phyloP scores from a whole-genome alignment of 2,113 vertebrate species.

The Sylvia atricapilla region DNA sequence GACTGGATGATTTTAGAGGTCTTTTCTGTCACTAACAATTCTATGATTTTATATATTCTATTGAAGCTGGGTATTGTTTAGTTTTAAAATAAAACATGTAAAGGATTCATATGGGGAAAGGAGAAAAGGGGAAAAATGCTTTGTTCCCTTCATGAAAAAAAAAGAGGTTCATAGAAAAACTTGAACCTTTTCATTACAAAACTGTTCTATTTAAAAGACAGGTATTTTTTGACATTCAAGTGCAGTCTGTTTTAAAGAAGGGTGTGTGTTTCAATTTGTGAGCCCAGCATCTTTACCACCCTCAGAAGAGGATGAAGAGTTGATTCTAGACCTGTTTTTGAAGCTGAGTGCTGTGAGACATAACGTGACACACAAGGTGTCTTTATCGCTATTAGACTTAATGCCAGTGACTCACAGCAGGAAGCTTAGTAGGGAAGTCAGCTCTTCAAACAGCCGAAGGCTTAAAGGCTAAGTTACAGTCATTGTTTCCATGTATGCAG shows the following conservation, averaged over 20 bases:
- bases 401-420: background rate
- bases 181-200: background rate
- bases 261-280: background rate
- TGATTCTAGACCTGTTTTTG: background rate
- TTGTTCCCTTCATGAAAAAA: background rate
- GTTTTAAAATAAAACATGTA: background rate
- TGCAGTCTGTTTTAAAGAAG: background rate
- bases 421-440: background rate
- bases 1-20: background rate
- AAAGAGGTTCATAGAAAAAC: background rate
- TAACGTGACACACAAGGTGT: background rate
- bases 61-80: background rate
- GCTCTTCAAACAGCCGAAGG: background rate
- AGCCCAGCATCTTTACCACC: background rate
- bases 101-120: background rate
- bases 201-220: background rate
- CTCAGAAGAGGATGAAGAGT: background rate
- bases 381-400: background rate
- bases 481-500: background rate
- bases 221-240: background rate
- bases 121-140: background rate
- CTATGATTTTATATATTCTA: background rate
- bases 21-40: background rate
- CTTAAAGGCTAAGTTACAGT: background rate
- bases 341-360: background rate